Conservation (phyloP, 2,113 vertebrate species). For the Anser brachyrhynchus region DNA sequence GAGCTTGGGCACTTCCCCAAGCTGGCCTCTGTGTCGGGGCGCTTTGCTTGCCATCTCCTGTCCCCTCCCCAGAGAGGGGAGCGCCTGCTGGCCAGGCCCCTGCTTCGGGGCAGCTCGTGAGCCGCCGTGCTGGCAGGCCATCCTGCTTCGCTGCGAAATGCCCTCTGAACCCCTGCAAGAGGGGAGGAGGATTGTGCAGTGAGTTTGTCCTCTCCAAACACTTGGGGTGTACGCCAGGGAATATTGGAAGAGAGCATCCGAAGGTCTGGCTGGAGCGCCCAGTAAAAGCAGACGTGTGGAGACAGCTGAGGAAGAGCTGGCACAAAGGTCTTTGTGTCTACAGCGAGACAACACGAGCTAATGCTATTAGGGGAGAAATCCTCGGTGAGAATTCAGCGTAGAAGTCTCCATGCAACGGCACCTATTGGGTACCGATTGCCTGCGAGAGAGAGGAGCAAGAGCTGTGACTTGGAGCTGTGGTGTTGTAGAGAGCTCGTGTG, state of each 20-base stretch:
- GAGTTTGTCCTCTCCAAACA: not conserved
- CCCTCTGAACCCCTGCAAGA: fast-evolving
- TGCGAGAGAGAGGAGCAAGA: not conserved
- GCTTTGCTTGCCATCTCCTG: not conserved
- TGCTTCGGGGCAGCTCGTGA: not conserved
- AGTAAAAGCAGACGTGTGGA: not conserved
- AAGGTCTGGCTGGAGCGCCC: not conserved
- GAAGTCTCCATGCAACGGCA: not conserved
- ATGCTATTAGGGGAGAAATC: not conserved
- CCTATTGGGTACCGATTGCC: not conserved
- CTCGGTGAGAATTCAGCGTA: not conserved
- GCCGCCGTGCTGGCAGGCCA: not conserved
- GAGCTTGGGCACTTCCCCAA: not conserved
- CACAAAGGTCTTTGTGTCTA: not conserved
- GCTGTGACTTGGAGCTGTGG: not conserved
- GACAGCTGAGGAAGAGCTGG: constrained; percentile 4
- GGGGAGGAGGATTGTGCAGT: not conserved
- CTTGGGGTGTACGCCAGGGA: not conserved
- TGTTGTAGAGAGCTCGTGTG: not conserved
- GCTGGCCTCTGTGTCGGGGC: not conserved
- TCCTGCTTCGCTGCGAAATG: fast-evolving
- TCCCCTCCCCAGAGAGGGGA: not conserved
- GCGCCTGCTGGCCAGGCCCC: not conserved
- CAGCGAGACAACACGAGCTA: not conserved
- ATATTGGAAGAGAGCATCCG: not conserved